Evolutionary conservation across 2,113 vertebrate genomes (phyloP).

Genomic region (Menidia beryllina): DNA sequence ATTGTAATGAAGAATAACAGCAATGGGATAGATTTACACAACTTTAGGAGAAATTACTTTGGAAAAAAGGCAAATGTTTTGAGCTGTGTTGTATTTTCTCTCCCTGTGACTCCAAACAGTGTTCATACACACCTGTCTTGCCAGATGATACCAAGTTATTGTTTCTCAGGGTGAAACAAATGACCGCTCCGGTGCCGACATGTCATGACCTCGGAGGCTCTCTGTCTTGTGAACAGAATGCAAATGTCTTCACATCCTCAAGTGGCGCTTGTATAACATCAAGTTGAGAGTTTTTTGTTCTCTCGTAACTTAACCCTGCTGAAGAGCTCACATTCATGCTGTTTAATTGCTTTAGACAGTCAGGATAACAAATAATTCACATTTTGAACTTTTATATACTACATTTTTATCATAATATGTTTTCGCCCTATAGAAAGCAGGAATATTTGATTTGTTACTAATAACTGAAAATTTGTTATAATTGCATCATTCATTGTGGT

Average conservation of each 20-base stretch:
- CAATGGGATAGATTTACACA: neutral
- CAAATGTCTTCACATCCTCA: slow-evolving; percentile 1
- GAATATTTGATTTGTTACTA: neutral
- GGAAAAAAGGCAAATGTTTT: slow-evolving; percentile 3
- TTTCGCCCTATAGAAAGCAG: neutral
- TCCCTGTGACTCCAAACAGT: slow-evolving; percentile 5
- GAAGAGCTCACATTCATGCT: too few relatives aligned
- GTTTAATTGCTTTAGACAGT: too few relatives aligned
- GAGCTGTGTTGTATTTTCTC: slow-evolving; percentile 21
- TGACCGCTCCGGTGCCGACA: slow-evolving; percentile 32
- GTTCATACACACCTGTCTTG: slow-evolving; percentile 63
- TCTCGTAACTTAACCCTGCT: neutral
- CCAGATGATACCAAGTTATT: slow-evolving; percentile 65
- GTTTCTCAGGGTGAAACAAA: slow-evolving; percentile 34
- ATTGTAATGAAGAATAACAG: neutral
- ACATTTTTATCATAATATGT: neutral
- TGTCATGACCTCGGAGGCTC: slow-evolving; percentile 34
- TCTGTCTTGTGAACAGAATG: slow-evolving; percentile 19
- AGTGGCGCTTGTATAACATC: neutral
- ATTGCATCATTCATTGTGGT: too few relatives aligned
- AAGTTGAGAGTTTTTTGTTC: neutral
- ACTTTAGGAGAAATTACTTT: too few relatives aligned
- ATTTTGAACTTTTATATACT: neutral
- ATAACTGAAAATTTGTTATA: too few relatives aligned
- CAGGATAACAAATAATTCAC: neutral